A percentile compares a stretch with the other conserved stretches of the same genome.
phyloP scores from a whole-genome alignment of 2,113 vertebrate species.

The Pomatorhinus ruficollis region DNA sequence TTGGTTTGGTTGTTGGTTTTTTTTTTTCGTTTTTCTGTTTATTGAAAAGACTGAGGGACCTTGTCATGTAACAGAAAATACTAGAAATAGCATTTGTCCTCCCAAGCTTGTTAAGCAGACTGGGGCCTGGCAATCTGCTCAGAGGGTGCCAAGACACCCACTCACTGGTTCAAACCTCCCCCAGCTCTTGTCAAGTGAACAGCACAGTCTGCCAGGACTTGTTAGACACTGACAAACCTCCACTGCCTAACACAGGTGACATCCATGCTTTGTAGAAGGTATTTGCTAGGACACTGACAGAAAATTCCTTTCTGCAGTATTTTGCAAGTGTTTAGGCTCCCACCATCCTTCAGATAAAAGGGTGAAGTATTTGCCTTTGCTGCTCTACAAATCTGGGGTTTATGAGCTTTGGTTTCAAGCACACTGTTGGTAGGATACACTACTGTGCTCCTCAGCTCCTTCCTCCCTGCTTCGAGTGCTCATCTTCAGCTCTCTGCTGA shows the following conservation, averaged over 20 bases:
- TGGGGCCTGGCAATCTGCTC: background rate
- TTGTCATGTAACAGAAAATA: background rate
- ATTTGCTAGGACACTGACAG: accelerated
- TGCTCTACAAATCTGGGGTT: background rate
- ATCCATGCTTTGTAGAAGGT: background rate
- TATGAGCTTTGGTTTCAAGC: background rate
- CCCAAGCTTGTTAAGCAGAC: background rate
- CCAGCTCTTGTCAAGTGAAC: background rate
- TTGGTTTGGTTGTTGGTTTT: background rate
- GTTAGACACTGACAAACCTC: background rate
- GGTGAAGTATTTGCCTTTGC: background rate
- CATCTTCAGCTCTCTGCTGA: background rate
- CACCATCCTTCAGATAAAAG: background rate
- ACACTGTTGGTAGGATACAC: background rate
- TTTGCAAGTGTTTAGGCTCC: background rate
- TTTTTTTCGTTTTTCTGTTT: background rate
- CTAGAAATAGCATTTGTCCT: background rate
- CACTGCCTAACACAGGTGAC: background rate
- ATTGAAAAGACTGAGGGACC: background rate
- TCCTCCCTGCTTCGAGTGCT: background rate
- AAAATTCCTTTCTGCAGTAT: background rate
- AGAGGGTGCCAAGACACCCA: background rate
- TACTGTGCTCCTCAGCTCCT: background rate
- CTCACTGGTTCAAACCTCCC: background rate
- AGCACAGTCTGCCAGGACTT: background rate